Base-by-base conservation (phyloP, 2,797 vertebrate genomes). In the Hippoglossus hippoglossus region DNA sequence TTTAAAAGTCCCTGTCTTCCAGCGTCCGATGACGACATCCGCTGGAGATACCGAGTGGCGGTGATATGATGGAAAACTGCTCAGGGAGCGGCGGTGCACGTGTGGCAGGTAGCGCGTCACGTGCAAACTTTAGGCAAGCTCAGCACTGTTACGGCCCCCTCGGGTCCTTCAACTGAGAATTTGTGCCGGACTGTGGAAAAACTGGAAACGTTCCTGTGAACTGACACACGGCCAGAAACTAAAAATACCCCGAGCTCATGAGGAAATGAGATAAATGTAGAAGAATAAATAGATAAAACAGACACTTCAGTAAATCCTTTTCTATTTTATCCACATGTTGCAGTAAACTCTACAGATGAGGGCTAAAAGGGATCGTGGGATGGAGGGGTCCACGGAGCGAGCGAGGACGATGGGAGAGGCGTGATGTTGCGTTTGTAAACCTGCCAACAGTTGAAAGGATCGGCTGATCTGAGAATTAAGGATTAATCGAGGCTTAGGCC, bases 401-500 rank as follows among this genome's bases (percentile, higher is more conserved):
- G 70, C 6, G 8, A 63, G 70, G 56, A 51, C 68, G 75, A 52
- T 18, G 61, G 61, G 61, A 66, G 55, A 46, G 67, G 80, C 34
- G 31, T 61, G 62, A 73, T 51, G 67, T 64, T 83, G 85, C 79
- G 75, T 80, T 84, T 82, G 80, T 71, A 78, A 75, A 89, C 68
- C 50, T 75, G 77, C 77, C 77, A 79, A 71, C 61, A 81, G 69
- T 84, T 82, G 63, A 83, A 83, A 75, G 76, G 67, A 72, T 67
- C 31, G 69, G 58, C 78, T 66, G 71, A 84, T 79, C 67, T 58
- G 74, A 85, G 77, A 79, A 74, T 84, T 80, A 80, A 57, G 86
- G 89, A 87, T 90, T 85, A 89, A 84, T 85, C 46, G 12, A 75
- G 58, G 69, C 10, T 81, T 83, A 83, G 85, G 81, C 64, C 56